A percentile compares a stretch with the other conserved stretches of the same genome.
These are phyloP conservation scores for Etia nguti DNA, from an alignment of 2,113 vertebrate species.

Conservation along the genomic window DNA sequence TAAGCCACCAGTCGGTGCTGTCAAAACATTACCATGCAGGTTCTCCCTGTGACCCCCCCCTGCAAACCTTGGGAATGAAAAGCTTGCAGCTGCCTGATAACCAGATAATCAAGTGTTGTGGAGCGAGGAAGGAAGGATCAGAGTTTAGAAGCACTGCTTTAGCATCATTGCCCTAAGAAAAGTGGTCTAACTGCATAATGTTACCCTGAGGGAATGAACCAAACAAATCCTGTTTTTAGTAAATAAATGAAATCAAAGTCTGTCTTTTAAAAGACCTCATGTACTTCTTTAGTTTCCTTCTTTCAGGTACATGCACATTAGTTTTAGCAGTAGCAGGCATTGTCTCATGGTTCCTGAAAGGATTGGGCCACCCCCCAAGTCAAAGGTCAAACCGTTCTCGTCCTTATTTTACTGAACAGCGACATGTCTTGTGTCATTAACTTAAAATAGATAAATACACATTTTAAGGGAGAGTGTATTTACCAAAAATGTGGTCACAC, in stretches of 20 bases:
- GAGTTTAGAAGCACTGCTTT: background rate
- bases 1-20: background rate
- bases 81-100: background rate
- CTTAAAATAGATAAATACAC: background rate
- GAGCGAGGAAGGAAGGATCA: background rate
- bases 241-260: background rate
- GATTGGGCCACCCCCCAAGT: background rate
- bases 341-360: background rate
- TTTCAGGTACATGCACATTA: background rate
- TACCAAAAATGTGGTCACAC: background rate
- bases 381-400: background rate
- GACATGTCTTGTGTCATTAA: background rate
- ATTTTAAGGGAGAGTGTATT: background rate
- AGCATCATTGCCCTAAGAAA: background rate
- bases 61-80: background rate
- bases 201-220: background rate
- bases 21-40: background rate
- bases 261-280: background rate
- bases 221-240: background rate
- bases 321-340: background rate
- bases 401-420: background rate
- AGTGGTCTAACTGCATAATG: background rate
- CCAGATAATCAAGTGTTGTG: background rate
- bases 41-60: background rate
- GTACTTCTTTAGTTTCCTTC: fast-evolving